Evolutionary conservation across 1,140 invertebrate genomes (phyloP), one percentile per base, ranked within the genome.

Genomic region (Mamestra configurata): DNA sequence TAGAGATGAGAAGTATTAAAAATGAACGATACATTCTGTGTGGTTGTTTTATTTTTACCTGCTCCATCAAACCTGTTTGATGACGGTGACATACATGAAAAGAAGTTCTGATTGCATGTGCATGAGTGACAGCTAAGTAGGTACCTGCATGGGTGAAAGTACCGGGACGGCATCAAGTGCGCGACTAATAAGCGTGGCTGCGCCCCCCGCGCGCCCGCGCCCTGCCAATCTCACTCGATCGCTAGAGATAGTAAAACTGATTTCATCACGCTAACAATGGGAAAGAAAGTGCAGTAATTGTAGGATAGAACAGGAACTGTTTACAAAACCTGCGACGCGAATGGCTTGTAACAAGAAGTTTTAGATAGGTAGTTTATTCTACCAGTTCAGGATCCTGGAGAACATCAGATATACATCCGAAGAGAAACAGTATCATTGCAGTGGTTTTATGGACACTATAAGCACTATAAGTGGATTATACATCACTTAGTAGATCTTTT

Each of bases 221-320:
- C 84, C 55, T 79, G 82, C 79, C 84, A 86, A 91, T 91, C 90
- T 89, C 83, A 86, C 83, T 88, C 86, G 79, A 90, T 92, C 85
- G 83, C 79, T 87, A 81, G 82, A 88, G 91, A 92, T 90, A 90
- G 90, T 92, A 89, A 91, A 90, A 92, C 89, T 89, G 89, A 93
- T 90, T 90, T 88, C 89, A 91, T 92, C 88, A 89, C 87, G 84
- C 86, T 90, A 92, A 92, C 92, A 92, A 94, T 93, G 86, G 88
- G 87, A 93, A 93, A 90, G 90, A 93, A 93, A 93, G 90, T 91
- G 88, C 84, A 86, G 76, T 91, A 92, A 93, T 92, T 92, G 84
- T 85, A 87, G 87, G 86, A 89, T 88, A 84, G 82, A 84, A 80
- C 88, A 90, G 89, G 84, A 90, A 91, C 84, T 82, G 76, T 79